Evolutionary conservation across 2,888 invertebrate species (phyloP).

Genomic region (Muscina levida): DNA sequence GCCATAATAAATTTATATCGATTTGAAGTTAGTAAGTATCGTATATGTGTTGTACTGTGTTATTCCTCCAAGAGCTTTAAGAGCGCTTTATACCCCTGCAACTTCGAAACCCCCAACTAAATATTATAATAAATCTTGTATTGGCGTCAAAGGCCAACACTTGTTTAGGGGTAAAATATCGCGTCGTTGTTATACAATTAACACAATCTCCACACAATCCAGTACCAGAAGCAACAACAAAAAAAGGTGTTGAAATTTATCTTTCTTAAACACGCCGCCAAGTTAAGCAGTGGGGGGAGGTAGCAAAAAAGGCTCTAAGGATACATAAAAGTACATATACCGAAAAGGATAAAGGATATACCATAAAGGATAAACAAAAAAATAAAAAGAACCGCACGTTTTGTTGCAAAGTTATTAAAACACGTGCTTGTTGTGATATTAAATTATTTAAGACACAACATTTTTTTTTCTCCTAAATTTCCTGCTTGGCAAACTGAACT

Average conservation of each 20-base stretch:
- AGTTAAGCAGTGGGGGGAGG: too few relatives aligned
- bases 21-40: too few relatives aligned
- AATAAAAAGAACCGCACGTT: constrained; percentile 8
- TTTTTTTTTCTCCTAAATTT: constrained; percentile 10
- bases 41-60: too few relatives aligned
- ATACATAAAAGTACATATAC: not conserved
- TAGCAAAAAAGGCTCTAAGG: too few relatives aligned
- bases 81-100: too few relatives aligned
- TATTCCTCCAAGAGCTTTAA: too few relatives aligned
- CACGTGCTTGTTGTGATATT: constrained; percentile 56
- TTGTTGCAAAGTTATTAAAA: constrained; percentile 43
- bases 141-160: too few relatives aligned
- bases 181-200: not conserved
- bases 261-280: not conserved
- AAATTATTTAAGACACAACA: constrained; percentile 53
- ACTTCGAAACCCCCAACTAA: too few relatives aligned
- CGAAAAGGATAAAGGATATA: constrained; percentile 12
- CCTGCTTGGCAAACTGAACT: too few relatives aligned
- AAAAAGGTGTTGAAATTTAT: constrained; percentile 16
- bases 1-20: too few relatives aligned
- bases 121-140: too few relatives aligned
- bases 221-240: not conserved
- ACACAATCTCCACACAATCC: not conserved
- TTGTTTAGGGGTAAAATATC: not conserved
- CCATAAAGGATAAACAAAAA: constrained; percentile 1